phyloP scores from a whole-genome alignment of 2,888 invertebrate genomes.

The Zhuqinia jingwanae region DNA sequence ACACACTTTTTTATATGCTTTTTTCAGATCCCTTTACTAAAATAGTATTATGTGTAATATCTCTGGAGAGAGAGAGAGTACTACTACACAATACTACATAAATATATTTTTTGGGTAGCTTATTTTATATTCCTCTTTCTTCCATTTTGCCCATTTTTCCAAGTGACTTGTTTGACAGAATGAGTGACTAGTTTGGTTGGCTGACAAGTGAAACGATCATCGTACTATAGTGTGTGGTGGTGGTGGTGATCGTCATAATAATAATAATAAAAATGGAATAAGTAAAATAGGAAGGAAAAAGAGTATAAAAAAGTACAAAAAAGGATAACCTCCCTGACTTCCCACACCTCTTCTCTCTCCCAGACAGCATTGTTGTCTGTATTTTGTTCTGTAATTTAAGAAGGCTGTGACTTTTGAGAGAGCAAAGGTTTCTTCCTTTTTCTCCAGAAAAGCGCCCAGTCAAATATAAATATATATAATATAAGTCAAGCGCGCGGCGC shows the following conservation, averaged over 20 bases:
- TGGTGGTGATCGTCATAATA: slow-evolving; percentile 29
- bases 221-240: too few relatives aligned
- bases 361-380: neutral
- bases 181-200: slow-evolving; percentile 53
- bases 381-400: neutral
- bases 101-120: slow-evolving; percentile 48
- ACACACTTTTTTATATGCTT: neutral
- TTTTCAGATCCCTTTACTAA: slow-evolving; percentile 4
- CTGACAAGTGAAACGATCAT: slow-evolving; percentile 54
- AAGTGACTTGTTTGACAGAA: slow-evolving; percentile 56
- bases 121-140: slow-evolving; percentile 43
- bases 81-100: too few relatives aligned
- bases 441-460: slow-evolving; percentile 21
- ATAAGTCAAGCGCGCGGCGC: slow-evolving; percentile 59
- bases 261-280: slow-evolving; percentile 55
- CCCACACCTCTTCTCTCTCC: slow-evolving; percentile 27
- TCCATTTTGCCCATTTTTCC: slow-evolving; percentile 29
- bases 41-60: neutral
- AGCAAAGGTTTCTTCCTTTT: neutral
- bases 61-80: slow-evolving; percentile 5
- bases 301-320: slow-evolving; percentile 32
- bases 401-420: neutral
- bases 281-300: slow-evolving; percentile 46
- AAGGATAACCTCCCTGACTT: slow-evolving; percentile 19
- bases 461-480: slow-evolving; percentile 46